Percentiles rank a stretch among this genome's conserved stretches.
Conservation (phyloP, 1,140 invertebrate species). For the Drosophila ironensis region DNA sequence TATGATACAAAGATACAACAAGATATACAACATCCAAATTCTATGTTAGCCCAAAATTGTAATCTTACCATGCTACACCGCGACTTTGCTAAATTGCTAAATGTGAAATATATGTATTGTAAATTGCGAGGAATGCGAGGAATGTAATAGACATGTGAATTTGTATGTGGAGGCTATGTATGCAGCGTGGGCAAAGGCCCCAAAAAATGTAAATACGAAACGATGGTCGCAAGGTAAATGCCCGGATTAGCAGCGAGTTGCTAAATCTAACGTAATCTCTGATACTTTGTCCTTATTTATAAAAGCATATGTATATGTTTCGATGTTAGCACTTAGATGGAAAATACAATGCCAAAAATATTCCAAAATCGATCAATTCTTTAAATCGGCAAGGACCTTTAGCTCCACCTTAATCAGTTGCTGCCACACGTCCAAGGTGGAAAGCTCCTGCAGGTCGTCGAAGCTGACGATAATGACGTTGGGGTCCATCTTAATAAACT, state of each 20-base stretch:
- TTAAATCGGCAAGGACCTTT: constrained; percentile 35
- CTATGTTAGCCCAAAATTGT: constrained; percentile 65
- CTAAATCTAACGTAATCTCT: constrained; percentile 27
- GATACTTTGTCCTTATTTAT: constrained; percentile 32
- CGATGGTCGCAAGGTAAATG: constrained; percentile 8
- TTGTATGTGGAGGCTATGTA: too few species aligned
- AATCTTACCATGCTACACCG: constrained; percentile 35
- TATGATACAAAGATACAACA: constrained; percentile 37
- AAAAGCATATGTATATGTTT: constrained; percentile 23
- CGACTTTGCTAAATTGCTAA: constrained; percentile 26
- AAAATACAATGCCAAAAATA: constrained; percentile 41
- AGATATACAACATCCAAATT: constrained; percentile 50
- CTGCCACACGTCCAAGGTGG: constrained; percentile 13
- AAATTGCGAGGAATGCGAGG: too few species aligned
- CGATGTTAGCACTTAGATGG: constrained; percentile 15
- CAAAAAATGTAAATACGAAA: constrained; percentile 18
- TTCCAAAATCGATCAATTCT: not conserved
- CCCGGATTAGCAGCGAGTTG: constrained; percentile 1
- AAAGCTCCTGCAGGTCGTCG: constrained; percentile 23
- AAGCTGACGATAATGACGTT: constrained; percentile 49
- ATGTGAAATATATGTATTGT: constrained; percentile 28
- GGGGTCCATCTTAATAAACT: constrained; percentile 50
- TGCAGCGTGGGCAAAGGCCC: too few species aligned
- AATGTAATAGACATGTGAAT: too few species aligned
- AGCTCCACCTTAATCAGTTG: constrained; percentile 42